These are phyloP conservation scores for Omphaloscelis lunosa DNA, from an alignment of 2,888 invertebrate species.

Conservation along the genomic window DNA sequence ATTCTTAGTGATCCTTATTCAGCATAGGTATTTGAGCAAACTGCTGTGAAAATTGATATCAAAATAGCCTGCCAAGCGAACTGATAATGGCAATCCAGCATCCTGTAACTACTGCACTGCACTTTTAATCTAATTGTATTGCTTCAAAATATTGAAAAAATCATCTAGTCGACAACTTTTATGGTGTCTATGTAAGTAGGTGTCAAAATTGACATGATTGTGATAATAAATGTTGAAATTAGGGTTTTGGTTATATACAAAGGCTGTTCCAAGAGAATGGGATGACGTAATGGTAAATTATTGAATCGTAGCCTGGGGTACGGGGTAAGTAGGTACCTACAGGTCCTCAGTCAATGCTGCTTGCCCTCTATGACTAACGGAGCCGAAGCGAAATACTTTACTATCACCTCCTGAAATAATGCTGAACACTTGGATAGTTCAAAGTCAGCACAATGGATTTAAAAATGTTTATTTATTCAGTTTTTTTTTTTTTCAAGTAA, in stretches of 20 bases:
- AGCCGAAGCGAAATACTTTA: too few species aligned
- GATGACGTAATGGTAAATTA: not conserved
- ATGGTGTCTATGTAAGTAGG: too few species aligned
- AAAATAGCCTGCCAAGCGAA: too few species aligned
- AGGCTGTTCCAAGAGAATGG: not conserved
- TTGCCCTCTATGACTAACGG: not conserved
- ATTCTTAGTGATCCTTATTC: conserved; percentile 6
- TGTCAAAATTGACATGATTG: not conserved
- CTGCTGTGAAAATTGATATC: not conserved
- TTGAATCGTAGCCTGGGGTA: not conserved
- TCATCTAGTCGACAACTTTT: not conserved
- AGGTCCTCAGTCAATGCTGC: not conserved
- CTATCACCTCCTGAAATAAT: not conserved
- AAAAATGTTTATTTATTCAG: not conserved
- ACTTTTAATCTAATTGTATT: not conserved
- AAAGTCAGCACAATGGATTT: not conserved
- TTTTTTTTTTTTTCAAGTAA: not conserved
- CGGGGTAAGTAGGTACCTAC: not conserved
- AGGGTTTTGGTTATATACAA: not conserved
- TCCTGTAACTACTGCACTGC: too few species aligned
- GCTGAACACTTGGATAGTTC: too few species aligned
- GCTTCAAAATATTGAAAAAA: not conserved
- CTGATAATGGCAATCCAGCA: not conserved
- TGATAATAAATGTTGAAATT: not conserved
- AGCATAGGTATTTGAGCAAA: too few species aligned